These are phyloP conservation scores for Cairina moschata DNA, from an alignment of 2,113 vertebrate species.

Conservation along the genomic window DNA sequence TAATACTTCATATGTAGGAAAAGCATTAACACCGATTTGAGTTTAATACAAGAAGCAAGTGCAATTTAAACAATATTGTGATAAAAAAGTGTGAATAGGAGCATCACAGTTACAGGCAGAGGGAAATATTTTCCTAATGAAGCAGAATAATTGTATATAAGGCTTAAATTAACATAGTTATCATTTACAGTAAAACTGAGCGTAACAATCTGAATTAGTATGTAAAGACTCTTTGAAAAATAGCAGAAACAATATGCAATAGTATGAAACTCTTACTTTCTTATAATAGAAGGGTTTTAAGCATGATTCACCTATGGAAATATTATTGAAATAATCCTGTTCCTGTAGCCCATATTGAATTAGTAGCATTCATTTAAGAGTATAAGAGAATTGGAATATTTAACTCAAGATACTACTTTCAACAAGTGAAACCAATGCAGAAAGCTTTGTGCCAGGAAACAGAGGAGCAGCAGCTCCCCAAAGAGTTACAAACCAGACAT, in stretches of 20 bases:
- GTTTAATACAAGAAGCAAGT: neutral
- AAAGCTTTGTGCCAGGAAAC: neutral
- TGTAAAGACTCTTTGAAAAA: neutral
- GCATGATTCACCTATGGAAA: neutral
- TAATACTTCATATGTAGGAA: neutral
- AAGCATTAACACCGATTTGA: neutral
- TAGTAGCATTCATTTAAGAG: neutral
- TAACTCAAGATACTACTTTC: neutral
- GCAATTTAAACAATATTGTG: too few relatives aligned
- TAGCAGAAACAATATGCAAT: neutral
- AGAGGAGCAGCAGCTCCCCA: fast-evolving
- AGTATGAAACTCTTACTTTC: neutral
- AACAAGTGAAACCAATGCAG: neutral
- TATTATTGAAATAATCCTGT: neutral
- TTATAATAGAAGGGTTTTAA: neutral
- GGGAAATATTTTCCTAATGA: neutral
- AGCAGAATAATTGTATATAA: neutral
- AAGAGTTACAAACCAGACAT: neutral
- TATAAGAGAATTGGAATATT: fast-evolving
- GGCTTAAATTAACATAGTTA: neutral
- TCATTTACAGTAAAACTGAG: neutral
- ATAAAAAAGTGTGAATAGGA: neutral
- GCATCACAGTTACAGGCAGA: neutral
- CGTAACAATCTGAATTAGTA: neutral
- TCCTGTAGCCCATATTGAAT: neutral